Conservation (phyloP, 2,888 invertebrate species). For the Bimastos eiseni region DNA sequence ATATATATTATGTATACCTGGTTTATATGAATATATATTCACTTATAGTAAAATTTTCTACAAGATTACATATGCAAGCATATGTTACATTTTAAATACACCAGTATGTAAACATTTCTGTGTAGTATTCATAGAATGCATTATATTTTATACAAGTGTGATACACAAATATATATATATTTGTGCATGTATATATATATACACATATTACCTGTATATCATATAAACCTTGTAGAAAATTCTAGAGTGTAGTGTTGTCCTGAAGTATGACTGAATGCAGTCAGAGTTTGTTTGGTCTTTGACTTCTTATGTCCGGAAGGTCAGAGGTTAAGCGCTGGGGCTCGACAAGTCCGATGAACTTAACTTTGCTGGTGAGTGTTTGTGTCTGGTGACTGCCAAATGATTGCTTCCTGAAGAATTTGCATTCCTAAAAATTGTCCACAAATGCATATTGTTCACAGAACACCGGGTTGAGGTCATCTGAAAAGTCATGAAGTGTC, state of each 20-base stretch:
- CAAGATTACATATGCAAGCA: constrained; percentile 13
- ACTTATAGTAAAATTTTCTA: neutral
- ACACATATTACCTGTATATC: neutral
- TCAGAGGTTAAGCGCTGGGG: neutral
- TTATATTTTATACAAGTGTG: neutral
- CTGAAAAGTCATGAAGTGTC: neutral
- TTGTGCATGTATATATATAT: neutral
- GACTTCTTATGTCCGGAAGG: neutral
- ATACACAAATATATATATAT: constrained; percentile 8
- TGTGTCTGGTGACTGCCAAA: neutral
- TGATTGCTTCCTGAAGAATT: neutral
- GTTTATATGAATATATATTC: neutral
- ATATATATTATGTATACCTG: constrained; percentile 8
- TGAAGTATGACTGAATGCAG: neutral
- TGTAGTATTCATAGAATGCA: neutral
- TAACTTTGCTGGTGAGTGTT: neutral
- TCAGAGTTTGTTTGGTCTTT: neutral
- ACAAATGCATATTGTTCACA: neutral
- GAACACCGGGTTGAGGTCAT: neutral
- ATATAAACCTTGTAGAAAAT: constrained; percentile 6
- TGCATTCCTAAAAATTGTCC: constrained; percentile 5
- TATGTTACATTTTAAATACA: neutral
- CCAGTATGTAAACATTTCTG: neutral
- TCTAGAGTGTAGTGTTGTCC: neutral
- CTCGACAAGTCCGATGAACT: neutral